phyloP scores from a whole-genome alignment of 1,140 invertebrate species.

The Nasonia giraulti region DNA sequence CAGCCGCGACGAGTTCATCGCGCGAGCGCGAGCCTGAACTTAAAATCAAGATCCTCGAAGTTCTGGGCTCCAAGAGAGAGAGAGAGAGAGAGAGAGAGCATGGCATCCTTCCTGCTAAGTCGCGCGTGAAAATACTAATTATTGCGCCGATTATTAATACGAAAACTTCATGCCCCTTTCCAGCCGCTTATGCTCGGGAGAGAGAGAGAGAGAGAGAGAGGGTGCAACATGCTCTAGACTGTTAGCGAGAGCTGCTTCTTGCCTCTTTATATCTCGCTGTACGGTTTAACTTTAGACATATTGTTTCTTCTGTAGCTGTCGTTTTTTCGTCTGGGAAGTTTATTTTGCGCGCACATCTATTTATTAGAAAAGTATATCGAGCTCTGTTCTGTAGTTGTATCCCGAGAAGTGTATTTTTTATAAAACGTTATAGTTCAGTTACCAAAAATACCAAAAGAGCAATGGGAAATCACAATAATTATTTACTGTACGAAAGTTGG shows the following conservation, averaged over 20 bases:
- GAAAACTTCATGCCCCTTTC: slow-evolving; percentile 65
- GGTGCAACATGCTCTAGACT: neutral
- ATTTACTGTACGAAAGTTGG: too few relatives aligned
- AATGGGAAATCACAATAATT: too few relatives aligned
- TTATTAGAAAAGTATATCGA: too few relatives aligned
- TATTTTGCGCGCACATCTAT: too few relatives aligned
- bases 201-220: neutral
- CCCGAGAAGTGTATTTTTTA: too few relatives aligned
- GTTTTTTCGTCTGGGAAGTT: neutral
- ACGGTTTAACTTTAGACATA: slow-evolving; percentile 27
- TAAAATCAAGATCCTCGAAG: slow-evolving; percentile 73
- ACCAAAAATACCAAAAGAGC: too few relatives aligned
- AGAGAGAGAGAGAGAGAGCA: neutral
- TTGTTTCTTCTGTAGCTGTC: neutral
- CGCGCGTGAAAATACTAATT: slow-evolving; percentile 75
- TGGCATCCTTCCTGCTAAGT: slow-evolving; percentile 60
- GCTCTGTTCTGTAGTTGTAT: too few relatives aligned
- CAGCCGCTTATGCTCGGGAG: neutral
- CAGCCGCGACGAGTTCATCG: neutral
- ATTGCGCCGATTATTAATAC: slow-evolving; percentile 75
- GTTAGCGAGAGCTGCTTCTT: neutral
- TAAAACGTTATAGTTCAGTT: too few relatives aligned
- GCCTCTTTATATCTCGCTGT: slow-evolving; percentile 13
- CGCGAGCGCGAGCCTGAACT: slow-evolving; percentile 61
- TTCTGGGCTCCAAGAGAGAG: neutral